Base-by-base conservation (phyloP, 92 coral and sea anemone genomes). In the Palythoa grandis region DNA sequence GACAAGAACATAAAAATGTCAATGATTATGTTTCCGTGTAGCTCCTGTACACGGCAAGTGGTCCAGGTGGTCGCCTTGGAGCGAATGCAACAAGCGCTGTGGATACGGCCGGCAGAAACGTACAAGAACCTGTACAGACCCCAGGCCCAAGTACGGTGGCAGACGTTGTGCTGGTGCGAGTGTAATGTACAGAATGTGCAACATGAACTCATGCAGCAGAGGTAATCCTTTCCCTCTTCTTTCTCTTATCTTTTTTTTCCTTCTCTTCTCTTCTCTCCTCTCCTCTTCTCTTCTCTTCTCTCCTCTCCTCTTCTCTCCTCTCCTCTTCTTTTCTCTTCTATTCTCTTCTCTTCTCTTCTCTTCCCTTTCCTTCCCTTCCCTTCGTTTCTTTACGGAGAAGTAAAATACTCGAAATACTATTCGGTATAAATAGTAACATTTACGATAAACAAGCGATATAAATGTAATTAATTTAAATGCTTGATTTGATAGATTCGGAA, bases 21-120 rank as follows among this genome's bases (percentile, higher is more conserved):
- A 29, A 29, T 29, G 35, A 29, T 29, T 52, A 17, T 50, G 63
- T 83, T 12, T 83, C 43, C 19, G 67, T 82, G 22, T 77, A 95
- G 98, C 95, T 69, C 92, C 98, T 20, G 89, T 94, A 61, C 85
- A 92, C 58, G 98, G 98, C 19, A 94, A 94, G 84, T 95, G 98
- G 98, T 95, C 95, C 2, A 90, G 92, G 23, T 95, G 98, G 98
- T 91, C 91, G 20, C 78, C 69, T 5, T 95, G 98, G 98, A 82
- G 86, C 38, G 68, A 73, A 35, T 95, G 98, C 82, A 89, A 88
- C 88, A 91, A 92, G 70, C 61, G 87, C 17, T 95, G 98, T 74
- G 95, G 95, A 10, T 92, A 85, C 78, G 98, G 98, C 12, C 86
- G 68, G 58, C 96, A 91, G 83, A 86, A 86, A 58, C 87, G 98